Evolutionary conservation across 64 coral and sea anemone species (phyloP).

Genomic region (Porites lutea): DNA sequence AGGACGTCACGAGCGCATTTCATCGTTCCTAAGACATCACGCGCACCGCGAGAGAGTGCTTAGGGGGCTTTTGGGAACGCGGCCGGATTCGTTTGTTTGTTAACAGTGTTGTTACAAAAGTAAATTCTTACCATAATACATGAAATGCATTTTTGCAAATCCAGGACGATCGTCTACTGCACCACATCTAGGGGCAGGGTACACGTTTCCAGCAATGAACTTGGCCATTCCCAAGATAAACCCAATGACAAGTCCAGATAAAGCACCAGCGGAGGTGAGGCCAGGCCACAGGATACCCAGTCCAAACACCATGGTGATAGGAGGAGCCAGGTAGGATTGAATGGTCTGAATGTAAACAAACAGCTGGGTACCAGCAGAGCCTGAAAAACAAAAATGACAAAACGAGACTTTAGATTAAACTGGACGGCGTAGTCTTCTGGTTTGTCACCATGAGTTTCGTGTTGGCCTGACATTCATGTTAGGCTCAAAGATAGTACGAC

Average conservation of each 20-base stretch:
- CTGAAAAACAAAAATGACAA: constrained; percentile 6
- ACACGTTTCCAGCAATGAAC: constrained; percentile 85
- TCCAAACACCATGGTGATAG: constrained; percentile 82
- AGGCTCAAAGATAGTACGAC: too few species aligned
- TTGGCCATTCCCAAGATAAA: constrained; percentile 76
- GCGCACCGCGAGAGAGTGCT: too few species aligned
- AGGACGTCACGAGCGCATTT: too few species aligned
- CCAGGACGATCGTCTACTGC: constrained; percentile 71
- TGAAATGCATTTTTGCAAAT: constrained; percentile 94
- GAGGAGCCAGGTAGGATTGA: constrained; percentile 86
- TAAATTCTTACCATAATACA: constrained; percentile 88
- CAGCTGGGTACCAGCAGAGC: constrained; percentile 66
- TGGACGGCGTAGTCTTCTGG: too few species aligned
- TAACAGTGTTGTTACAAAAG: background rate
- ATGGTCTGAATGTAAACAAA: constrained; percentile 95
- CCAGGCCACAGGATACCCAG: constrained; percentile 96
- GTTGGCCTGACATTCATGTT: too few species aligned
- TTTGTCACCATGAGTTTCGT: too few species aligned
- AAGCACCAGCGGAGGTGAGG: constrained; percentile 64
- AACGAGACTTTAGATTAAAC: too few species aligned
- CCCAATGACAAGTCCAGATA: constrained; percentile 74
- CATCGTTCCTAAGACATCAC: too few species aligned
- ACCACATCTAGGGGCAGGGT: constrained; percentile 71
- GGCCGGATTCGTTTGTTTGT: background rate
- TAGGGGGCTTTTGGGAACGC: too few species aligned